Evolutionary conservation across 2,113 vertebrate species (phyloP), one percentile per base, ranked within the genome.

Genomic region (Scomber japonicus): DNA sequence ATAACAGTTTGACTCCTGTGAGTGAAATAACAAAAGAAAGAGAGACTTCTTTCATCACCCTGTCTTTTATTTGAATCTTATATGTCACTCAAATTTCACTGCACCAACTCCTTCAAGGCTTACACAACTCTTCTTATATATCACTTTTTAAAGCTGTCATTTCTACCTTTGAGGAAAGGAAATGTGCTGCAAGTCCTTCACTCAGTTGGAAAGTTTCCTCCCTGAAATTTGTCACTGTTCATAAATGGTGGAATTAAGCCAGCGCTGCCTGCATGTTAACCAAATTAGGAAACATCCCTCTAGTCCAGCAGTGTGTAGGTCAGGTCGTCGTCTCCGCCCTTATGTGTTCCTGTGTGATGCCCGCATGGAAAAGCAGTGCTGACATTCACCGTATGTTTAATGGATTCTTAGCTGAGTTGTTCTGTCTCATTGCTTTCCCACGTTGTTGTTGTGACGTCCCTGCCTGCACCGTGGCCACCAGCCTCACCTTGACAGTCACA

Each of bases 21-120:
- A 66, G 68, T 60, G 40, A 63, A 54, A 75, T 45, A 59, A 62
- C 1, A 5, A 77, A 21, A 75, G 63, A 78, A 73, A 84, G 56
- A 61, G 12, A 53, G 27, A 74, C 59, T 68, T 74, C 40, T 87
- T 85, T 82, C 76, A 75, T 78, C 73, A 72, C 49, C 15, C 4
- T 68, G 44, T 74, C 15, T 74, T 60, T 80, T 5, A 27, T 21
- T 74, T 64, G 46, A 24, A 27, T 73, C 57, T 61, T 21, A 14
- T 54, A 30, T 30, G 53, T 54, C 50, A 55, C 16, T 71, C 21
- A 55, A n/a, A 66, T 86, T 80, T 82, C 49, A 59, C 27, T 15
- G 10, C 49, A 50, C 6, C 35, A 2, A 64, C 50, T 57, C 27
- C 21, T 72, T 31, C 55, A 76, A 78, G 35, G 24, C 71, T 66